Evolutionary conservation across 2,888 invertebrate species (phyloP).

Genomic region (Cylloceria caligata): DNA sequence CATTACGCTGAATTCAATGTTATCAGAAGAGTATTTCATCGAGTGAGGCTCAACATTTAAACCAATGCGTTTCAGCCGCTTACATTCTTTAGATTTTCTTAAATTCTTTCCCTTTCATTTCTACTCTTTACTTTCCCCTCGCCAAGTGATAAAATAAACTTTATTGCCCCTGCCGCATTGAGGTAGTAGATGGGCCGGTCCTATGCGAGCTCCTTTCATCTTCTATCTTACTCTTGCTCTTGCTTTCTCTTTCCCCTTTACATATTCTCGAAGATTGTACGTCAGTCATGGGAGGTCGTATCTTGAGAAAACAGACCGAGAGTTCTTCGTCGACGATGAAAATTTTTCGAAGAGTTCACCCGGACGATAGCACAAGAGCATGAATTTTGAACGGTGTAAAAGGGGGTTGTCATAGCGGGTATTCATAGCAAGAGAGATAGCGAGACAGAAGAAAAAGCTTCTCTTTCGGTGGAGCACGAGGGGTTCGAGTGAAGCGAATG

Average conservation of each 20-base stretch:
- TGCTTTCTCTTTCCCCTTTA: not conserved
- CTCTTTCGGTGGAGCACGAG: constrained; percentile 22
- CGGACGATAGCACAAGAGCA: constrained; percentile 45
- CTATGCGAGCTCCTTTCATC: constrained; percentile 17
- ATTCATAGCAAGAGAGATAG: constrained; percentile 29
- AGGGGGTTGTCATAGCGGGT: constrained; percentile 6
- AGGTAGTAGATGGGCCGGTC: constrained; percentile 30
- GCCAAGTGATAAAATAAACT: constrained; percentile 53
- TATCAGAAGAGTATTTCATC: constrained; percentile 20
- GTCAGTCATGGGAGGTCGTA: constrained; percentile 60
- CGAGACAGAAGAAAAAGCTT: constrained; percentile 53
- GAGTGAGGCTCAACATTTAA: not conserved
- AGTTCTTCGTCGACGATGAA: constrained; percentile 50
- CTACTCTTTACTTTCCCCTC: constrained; percentile 1
- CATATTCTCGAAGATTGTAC: constrained; percentile 61
- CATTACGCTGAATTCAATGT: constrained; percentile 8
- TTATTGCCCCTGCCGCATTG: constrained; percentile 41
- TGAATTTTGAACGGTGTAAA: constrained; percentile 62
- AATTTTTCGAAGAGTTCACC: constrained; percentile 53
- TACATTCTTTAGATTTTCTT: not conserved
- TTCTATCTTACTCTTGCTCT: not conserved
- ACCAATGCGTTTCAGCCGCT: not conserved
- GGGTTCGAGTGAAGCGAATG: constrained; percentile 63
- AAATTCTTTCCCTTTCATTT: constrained; percentile 36
- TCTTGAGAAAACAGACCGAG: constrained; percentile 58